Evolutionary conservation across 2,113 vertebrate genomes (phyloP).

Genomic region (Rhizomys pruinosus): DNA sequence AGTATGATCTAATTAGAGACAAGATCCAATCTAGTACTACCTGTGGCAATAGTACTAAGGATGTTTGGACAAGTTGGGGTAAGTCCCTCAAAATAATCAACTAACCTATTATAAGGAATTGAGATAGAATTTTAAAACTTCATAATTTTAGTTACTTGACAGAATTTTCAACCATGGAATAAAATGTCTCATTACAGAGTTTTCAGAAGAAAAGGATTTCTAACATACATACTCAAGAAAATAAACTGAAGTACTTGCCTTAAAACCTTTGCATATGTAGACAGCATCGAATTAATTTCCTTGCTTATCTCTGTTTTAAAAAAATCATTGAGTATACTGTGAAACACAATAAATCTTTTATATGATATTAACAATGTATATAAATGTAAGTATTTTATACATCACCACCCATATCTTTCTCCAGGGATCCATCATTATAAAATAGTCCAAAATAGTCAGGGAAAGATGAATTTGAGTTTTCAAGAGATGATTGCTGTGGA

Average conservation of each 20-base stretch:
- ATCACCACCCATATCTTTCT: slow-evolving; percentile 84
- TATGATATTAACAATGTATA: slow-evolving; percentile 38
- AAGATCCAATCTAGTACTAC: slow-evolving; percentile 26
- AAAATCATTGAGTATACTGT: slow-evolving; percentile 62
- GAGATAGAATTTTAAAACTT: neutral
- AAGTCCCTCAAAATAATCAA: slow-evolving; percentile 59
- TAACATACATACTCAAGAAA: slow-evolving; percentile 56
- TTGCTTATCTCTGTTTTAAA: slow-evolving; percentile 84
- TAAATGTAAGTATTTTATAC: slow-evolving; percentile 62
- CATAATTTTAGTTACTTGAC: slow-evolving; percentile 11
- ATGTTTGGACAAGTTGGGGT: slow-evolving; percentile 27
- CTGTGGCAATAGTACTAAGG: slow-evolving; percentile 35
- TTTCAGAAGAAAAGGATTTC: slow-evolving; percentile 57
- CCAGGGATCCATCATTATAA: slow-evolving; percentile 80
- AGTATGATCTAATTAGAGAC: slow-evolving; percentile 32
- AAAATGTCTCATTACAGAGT: slow-evolving; percentile 23
- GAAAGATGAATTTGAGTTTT: slow-evolving; percentile 75
- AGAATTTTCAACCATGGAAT: slow-evolving; percentile 26
- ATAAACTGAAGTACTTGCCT: slow-evolving; percentile 84
- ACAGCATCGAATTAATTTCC: slow-evolving; percentile 84
- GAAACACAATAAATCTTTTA: slow-evolving; percentile 37
- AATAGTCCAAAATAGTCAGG: slow-evolving; percentile 65
- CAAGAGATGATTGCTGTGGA: slow-evolving; percentile 71
- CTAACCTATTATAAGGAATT: slow-evolving; percentile 35
- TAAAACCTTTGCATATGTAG: slow-evolving; percentile 85